These are phyloP conservation scores for Geothlypis trichas DNA, from an alignment of 2,113 vertebrate species.

Conservation along the genomic window DNA sequence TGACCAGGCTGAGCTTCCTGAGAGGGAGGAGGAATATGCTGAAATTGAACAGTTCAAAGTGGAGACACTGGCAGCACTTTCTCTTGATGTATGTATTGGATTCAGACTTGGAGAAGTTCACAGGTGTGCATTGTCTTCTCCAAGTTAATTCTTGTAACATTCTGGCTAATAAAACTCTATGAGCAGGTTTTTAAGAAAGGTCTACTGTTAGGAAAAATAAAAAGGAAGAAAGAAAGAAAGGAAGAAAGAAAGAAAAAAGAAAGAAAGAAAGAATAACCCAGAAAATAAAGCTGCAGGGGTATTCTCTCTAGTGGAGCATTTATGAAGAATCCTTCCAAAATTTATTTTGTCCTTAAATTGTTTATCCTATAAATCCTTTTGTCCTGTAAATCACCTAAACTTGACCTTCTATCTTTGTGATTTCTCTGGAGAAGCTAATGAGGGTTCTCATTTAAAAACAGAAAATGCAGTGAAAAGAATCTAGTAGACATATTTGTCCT, in stretches of 20 bases:
- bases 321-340: not conserved
- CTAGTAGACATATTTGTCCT: not conserved
- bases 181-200: not conserved
- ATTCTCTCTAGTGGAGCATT: not conserved
- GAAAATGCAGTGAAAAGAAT: not conserved
- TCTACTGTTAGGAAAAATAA: not conserved
- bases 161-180: not conserved
- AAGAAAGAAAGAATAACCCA: not conserved
- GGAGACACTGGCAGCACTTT: slow-evolving; percentile 46
- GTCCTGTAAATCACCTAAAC: not conserved
- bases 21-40: slow-evolving; percentile 42
- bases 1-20: slow-evolving; percentile 25
- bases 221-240: not conserved
- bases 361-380: not conserved
- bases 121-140: not conserved
- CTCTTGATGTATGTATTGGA: slow-evolving; percentile 59
- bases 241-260: not conserved
- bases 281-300: not conserved
- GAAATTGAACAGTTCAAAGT: slow-evolving; percentile 48
- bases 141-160: not conserved
- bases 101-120: not conserved
- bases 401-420: not conserved
- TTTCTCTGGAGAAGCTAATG: not conserved
- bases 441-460: not conserved
- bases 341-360: not conserved